A percentile compares a stretch with the other conserved stretches of the same genome.
These are phyloP conservation scores for Nephotettix cincticeps DNA, from an alignment of 1,140 invertebrate genomes.

Conservation along the genomic window DNA sequence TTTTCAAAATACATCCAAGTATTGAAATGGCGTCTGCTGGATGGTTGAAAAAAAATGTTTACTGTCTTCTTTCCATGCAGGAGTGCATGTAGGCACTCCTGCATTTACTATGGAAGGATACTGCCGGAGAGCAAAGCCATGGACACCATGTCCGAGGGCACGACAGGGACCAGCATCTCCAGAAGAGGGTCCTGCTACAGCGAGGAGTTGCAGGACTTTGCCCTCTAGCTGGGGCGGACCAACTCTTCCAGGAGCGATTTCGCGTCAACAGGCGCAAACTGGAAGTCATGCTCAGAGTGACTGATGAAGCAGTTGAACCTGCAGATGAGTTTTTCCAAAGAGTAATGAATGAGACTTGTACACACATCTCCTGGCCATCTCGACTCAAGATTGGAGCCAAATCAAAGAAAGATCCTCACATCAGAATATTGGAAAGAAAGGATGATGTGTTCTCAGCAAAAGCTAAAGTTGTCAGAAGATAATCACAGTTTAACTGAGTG, in stretches of 20 bases:
- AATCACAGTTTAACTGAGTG: too few species aligned
- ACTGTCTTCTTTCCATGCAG: too few species aligned
- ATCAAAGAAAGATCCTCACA: constrained; percentile 97
- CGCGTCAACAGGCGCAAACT: constrained; percentile 87
- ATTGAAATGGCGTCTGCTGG: too few species aligned
- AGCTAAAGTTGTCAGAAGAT: constrained; percentile 85
- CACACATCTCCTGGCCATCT: constrained; percentile 90
- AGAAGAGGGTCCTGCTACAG: constrained; percentile 36
- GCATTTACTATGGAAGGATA: too few species aligned
- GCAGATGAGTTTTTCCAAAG: constrained; percentile 68
- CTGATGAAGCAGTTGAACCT: constrained; percentile 58
- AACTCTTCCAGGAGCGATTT: constrained; percentile 80
- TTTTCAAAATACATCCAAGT: too few species aligned
- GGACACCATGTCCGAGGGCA: constrained; percentile 38
- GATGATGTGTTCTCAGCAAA: constrained; percentile 82
- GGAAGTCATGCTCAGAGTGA: constrained; percentile 76
- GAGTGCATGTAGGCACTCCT: too few species aligned
- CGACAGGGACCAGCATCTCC: constrained; percentile 33
- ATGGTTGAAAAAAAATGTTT: too few species aligned
- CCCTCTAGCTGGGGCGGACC: constrained; percentile 56
- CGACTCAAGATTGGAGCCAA: constrained; percentile 95
- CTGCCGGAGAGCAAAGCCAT: constrained; percentile 17
- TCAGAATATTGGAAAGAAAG: constrained; percentile 80
- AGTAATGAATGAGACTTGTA: constrained; percentile 87
- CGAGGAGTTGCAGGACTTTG: constrained; percentile 55